Evolutionary conservation across 2,797 vertebrate genomes (phyloP).

Genomic region (Staurois parvus): DNA sequence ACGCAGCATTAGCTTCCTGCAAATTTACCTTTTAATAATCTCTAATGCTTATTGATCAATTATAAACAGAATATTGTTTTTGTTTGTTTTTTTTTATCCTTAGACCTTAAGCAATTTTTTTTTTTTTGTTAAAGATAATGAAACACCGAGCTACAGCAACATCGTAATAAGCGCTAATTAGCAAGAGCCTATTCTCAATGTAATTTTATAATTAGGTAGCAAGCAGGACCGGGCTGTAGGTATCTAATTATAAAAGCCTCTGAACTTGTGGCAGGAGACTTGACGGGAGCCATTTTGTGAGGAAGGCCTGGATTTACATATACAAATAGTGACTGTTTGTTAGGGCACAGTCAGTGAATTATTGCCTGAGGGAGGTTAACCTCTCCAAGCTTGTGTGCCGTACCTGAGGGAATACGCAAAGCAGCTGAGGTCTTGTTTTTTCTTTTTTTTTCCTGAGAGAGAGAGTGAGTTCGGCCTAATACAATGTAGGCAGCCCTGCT

Average conservation of each 20-base stretch:
- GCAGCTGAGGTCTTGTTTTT: slow-evolving; percentile 59
- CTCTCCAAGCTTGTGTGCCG: slow-evolving; percentile 35
- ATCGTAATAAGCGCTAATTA: slow-evolving; percentile 99
- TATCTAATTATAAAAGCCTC: slow-evolving; percentile 93
- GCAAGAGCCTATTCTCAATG: slow-evolving; percentile 94
- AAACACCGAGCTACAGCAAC: slow-evolving; percentile 95
- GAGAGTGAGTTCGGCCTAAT: slow-evolving; percentile 40
- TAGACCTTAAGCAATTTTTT: slow-evolving; percentile 82
- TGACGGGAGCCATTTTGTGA: slow-evolving; percentile 86
- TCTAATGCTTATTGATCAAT: slow-evolving; percentile 86
- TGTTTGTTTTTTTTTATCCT: slow-evolving; percentile 63
- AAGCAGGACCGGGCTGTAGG: slow-evolving; percentile 88
- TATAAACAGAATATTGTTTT: slow-evolving; percentile 72
- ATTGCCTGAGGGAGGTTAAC: slow-evolving; percentile 57
- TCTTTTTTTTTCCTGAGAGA: neutral
- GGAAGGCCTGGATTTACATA: slow-evolving; percentile 76
- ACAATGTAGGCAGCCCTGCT: slow-evolving; percentile 26
- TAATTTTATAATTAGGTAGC: slow-evolving; percentile 98
- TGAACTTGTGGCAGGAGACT: slow-evolving; percentile 87
- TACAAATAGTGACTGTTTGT: slow-evolving; percentile 67
- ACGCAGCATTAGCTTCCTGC: slow-evolving; percentile 84
- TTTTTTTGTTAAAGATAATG: slow-evolving; percentile 81
- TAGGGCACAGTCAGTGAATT: slow-evolving; percentile 52
- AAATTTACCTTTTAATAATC: slow-evolving; percentile 84
- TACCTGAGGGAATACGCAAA: slow-evolving; percentile 52